Base-by-base conservation (phyloP, 2,888 invertebrate species). In the Tupiocoris notatus region DNA sequence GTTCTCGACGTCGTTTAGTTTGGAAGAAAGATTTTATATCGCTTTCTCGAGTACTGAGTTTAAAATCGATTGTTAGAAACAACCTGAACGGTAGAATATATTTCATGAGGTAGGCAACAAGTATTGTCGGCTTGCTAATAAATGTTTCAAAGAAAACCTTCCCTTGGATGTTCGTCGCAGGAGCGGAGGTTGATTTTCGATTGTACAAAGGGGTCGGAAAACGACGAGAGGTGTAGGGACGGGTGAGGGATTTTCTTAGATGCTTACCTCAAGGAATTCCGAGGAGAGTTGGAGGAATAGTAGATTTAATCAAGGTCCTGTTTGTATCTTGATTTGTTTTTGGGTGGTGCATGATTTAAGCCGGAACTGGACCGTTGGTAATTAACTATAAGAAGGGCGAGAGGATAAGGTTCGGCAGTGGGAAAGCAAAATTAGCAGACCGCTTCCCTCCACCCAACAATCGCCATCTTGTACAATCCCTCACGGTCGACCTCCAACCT, bases 291-390 rank as follows among this genome's bases (percentile, higher is more conserved):
- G 70, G 9, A 17, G 67, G 59, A 70, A 70, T 70, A 59, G 24
- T 59, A 58, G 70, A 70, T 70, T 70, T 70, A 70, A 70, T 70
- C 70, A 70, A 70, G 61, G 70, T 70, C 70, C 70, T 59, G 39
- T 70, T 70, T 70, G 70, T 70, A 70, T 70, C 70, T 59, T 70
- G 70, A 70, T 70, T 70, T 70, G 70, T 70, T 70, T 70, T 70
- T 59, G 70, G 70, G 23, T 70, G 18, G 70, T 70, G 70, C 70
- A 70, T 70, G 70, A 70, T 70, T 70, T 70, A 70, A 25, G 39
- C 70, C 70, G 39, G 39, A 59, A 70, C 70, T 68, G 76, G 76
- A 76, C 76, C 70, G 56, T 70, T 63, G 61, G 70, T 76, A 76
- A 76, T 76, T 76, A 68, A 70, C 70, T 76, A 62, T 66, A 70